These are phyloP conservation scores for Anabacerthia variegaticeps DNA, from an alignment of 2,797 vertebrate genomes.

Conservation along the genomic window DNA sequence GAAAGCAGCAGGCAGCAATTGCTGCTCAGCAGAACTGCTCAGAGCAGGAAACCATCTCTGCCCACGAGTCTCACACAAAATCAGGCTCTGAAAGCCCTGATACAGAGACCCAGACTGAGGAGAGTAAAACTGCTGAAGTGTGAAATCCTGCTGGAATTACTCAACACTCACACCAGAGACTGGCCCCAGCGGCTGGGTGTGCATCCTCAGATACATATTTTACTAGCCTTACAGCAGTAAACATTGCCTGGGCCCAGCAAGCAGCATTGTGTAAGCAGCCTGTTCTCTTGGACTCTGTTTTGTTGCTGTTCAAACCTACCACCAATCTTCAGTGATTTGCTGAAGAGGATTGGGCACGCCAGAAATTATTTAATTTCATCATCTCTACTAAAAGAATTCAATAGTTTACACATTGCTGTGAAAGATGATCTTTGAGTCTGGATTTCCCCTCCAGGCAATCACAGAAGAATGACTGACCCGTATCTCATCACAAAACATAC, in stretches of 20 bases:
- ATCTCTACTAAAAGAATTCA: slow-evolving; percentile 14
- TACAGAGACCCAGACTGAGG: neutral
- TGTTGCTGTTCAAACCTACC: neutral
- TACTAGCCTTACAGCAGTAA: neutral
- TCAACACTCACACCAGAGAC: neutral
- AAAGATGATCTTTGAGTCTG: slow-evolving; percentile 38
- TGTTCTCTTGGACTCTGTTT: neutral
- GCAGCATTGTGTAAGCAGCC: neutral
- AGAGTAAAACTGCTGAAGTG: neutral
- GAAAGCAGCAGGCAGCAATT: slow-evolving; percentile 34
- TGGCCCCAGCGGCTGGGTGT: neutral
- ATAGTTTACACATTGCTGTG: slow-evolving; percentile 21
- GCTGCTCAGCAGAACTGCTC: slow-evolving; percentile 4
- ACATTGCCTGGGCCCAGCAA: neutral
- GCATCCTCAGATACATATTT: slow-evolving; percentile 18
- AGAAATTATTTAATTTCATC: slow-evolving; percentile 55
- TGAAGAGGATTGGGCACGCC: neutral
- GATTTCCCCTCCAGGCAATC: slow-evolving; percentile 43
- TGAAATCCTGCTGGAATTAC: slow-evolving; percentile 48
- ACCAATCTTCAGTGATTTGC: slow-evolving; percentile 18
- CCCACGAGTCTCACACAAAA: neutral
- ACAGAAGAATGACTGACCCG: slow-evolving; percentile 12
- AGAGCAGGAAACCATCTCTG: slow-evolving; percentile 13
- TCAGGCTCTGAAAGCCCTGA: neutral
- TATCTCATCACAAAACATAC: neutral